Evolutionary conservation across 2,888 invertebrate genomes (phyloP), one percentile per base, ranked within the genome.

Genomic region (Diplazon laetatorius): DNA sequence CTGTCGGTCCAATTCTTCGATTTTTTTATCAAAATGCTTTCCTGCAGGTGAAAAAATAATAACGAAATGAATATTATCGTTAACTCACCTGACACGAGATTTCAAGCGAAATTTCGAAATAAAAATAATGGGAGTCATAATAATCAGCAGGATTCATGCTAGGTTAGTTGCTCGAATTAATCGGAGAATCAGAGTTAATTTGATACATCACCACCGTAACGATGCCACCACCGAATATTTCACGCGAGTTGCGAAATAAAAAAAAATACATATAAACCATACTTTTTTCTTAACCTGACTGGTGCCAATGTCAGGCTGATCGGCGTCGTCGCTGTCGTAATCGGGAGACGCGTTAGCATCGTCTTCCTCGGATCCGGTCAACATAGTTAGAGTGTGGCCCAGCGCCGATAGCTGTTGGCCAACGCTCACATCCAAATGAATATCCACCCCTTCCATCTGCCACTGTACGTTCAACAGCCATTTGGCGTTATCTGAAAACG

Each of bases 401-500:
- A 99, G 92, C 0, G 98, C 96, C 0, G 98, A 98, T 25, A 99
- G 92, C 88, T 98, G 97, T 90, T 99, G 98, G 66, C 99, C 99
- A 50, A 99, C 97, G 90, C 96, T 97, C 0, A 98, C 97, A 91
- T 99, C 98, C 71, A 99, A 92, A 90, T 99, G 98, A 82, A 99
- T 98, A 88, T 98, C 98, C 8, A 99, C 98, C 62, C 99, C 99
- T 91, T 99, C 97, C 99, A 99, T 99, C 92, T 99, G 97, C 98
- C 99, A 99, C 82, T 97, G 96, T 0, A 99, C 98, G 91, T 99
- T 99, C 74, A 99, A 92, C 87, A 99, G 95, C 99, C 99, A 99
- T 90, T 99, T 99, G 2, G 99, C 99, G 91, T 98, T 97, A 90
- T 97, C 97, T 94, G 89, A 30, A 30, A 30, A 30, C 6, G 6